Conservation (phyloP, 2,797 vertebrate species). For the Xyrichtys novacula region DNA sequence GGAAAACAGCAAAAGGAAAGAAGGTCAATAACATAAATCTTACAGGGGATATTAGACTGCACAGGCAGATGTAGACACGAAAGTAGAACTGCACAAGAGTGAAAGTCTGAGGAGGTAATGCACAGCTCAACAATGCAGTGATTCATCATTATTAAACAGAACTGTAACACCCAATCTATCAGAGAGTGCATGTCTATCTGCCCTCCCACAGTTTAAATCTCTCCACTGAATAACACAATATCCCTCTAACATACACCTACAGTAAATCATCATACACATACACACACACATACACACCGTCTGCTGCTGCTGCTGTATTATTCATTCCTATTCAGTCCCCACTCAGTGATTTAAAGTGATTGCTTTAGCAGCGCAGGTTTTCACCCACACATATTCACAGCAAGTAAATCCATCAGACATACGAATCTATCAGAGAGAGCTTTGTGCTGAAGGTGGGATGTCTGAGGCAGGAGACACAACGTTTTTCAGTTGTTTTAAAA, state of each 20-base stretch:
- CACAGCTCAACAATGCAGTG: constrained; percentile 9
- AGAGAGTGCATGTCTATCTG: constrained; percentile 42
- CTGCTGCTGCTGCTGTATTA: constrained; percentile 42
- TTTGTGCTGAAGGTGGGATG: constrained; percentile 19
- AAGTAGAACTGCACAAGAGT: constrained; percentile 14
- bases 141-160: constrained; percentile 67
- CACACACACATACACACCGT: neutral
- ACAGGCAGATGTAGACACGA: constrained; percentile 25
- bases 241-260: constrained; percentile 50
- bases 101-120: constrained; percentile 38
- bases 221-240: constrained; percentile 50
- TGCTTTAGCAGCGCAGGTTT: constrained; percentile 64
- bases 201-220: constrained; percentile 56
- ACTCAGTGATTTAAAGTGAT: constrained; percentile 66
- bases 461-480: constrained; percentile 9
- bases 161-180: constrained; percentile 71
- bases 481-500: constrained; percentile 11
- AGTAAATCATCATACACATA: constrained; percentile 59
- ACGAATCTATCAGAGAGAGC: constrained; percentile 51
- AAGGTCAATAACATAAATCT: constrained; percentile 55
- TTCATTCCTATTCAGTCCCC: constrained; percentile 62
- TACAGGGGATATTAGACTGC: constrained; percentile 24
- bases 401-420: constrained; percentile 56
- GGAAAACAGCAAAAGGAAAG: constrained; percentile 55
- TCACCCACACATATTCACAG: constrained; percentile 65